These are phyloP conservation scores for Megalops cyprinoides DNA, from an alignment of 2,797 vertebrate genomes.

Conservation along the genomic window DNA sequence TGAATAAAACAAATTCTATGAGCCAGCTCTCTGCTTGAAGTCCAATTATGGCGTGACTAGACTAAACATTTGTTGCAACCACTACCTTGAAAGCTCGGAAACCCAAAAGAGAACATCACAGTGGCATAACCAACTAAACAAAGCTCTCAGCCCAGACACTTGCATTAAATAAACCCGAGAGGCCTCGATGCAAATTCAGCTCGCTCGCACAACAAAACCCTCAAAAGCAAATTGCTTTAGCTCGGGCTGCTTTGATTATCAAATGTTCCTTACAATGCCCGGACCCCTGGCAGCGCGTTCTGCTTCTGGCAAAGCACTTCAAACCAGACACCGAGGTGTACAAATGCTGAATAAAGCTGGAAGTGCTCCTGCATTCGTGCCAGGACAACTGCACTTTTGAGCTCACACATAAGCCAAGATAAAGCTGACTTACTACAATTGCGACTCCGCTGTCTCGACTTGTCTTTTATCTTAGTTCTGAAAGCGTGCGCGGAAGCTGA, in stretches of 20 bases:
- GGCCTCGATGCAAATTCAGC: not conserved
- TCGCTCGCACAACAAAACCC: not conserved
- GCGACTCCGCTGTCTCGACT: not conserved
- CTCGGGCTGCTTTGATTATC: slow-evolving; percentile 24
- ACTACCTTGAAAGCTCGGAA: not conserved
- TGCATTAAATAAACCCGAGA: not conserved
- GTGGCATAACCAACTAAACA: not conserved
- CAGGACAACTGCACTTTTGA: not conserved
- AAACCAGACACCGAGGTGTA: not conserved
- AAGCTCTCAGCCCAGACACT: not conserved
- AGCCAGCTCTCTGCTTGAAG: not conserved
- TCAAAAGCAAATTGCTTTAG: slow-evolving; percentile 11
- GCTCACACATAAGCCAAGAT: not conserved
- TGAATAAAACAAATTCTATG: not conserved
- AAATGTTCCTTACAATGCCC: slow-evolving; percentile 16
- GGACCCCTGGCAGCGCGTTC: not conserved
- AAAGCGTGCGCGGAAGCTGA: not conserved
- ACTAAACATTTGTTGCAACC: not conserved
- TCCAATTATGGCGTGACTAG: not conserved
- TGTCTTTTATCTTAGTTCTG: not conserved
- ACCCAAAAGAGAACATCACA: not conserved
- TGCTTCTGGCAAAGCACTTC: not conserved
- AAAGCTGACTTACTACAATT: slow-evolving; percentile 2
- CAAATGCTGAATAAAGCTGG: not conserved
- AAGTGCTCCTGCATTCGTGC: not conserved